Percentiles rank a stretch among this genome's conserved stretches.
phyloP scores from a whole-genome alignment of 2,888 invertebrate species.

The Erpobdella octoculata region DNA sequence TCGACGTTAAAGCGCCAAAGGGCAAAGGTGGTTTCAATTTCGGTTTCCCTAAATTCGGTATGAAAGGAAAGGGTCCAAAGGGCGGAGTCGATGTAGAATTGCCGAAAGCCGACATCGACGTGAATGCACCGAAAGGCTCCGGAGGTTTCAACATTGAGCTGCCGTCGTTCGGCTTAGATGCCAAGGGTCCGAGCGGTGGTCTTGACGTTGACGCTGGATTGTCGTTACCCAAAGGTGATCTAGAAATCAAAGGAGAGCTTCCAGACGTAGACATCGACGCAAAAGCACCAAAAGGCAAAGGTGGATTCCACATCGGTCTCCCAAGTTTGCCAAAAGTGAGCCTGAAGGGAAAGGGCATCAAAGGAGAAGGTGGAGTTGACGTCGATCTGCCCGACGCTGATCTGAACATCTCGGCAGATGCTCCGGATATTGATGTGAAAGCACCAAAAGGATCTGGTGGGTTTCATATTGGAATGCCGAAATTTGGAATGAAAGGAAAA shows the following conservation, averaged over 20 bases:
- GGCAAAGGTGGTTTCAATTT: slow-evolving; percentile 18
- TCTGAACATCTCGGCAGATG: slow-evolving; percentile 1
- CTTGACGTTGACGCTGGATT: slow-evolving; percentile 1
- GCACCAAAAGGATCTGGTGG: slow-evolving; percentile 25
- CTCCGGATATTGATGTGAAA: slow-evolving; percentile 18
- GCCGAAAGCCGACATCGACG: slow-evolving; percentile 17
- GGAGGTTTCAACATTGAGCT: slow-evolving; percentile 20
- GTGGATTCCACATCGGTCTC: slow-evolving; percentile 16
- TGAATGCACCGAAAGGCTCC: slow-evolving; percentile 10
- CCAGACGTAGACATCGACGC: slow-evolving; percentile 19
- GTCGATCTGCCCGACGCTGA: slow-evolving; percentile 19
- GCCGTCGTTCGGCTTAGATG: slow-evolving; percentile 24
- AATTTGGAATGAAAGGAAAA: slow-evolving; percentile 20
- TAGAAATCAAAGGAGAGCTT: slow-evolving; percentile 9
- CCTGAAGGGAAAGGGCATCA: slow-evolving; percentile 17
- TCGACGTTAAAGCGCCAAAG: slow-evolving; percentile 9
- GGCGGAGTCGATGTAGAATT: slow-evolving; percentile 9
- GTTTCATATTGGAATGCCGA: slow-evolving; percentile 20
- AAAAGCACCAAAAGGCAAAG: slow-evolving; percentile 25
- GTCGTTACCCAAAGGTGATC: slow-evolving; percentile 11
- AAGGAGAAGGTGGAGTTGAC: slow-evolving; percentile 15
- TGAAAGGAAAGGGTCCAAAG: slow-evolving; percentile 16
- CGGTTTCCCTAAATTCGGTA: slow-evolving; percentile 11
- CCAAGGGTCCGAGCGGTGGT: slow-evolving; percentile 18
- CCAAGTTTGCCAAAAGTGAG: slow-evolving; percentile 25